These are phyloP conservation scores for Rhyacophila evoluta DNA, from an alignment of 2,888 invertebrate genomes.

Conservation along the genomic window DNA sequence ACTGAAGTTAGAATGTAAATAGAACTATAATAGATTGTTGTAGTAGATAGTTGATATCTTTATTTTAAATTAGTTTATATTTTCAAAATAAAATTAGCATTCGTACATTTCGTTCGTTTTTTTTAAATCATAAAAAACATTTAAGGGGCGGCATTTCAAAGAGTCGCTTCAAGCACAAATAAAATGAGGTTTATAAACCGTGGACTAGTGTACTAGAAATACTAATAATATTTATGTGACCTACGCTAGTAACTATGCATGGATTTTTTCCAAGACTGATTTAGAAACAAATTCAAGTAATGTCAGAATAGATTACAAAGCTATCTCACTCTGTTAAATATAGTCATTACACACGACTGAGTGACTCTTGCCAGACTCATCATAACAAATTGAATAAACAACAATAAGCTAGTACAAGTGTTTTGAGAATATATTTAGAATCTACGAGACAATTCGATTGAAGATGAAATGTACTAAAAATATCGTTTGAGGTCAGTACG, in stretches of 20 bases:
- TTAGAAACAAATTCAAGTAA: conserved; percentile 1
- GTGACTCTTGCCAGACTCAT: not conserved
- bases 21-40: too few relatives aligned
- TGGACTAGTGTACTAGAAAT: too few relatives aligned
- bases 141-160: too few relatives aligned
- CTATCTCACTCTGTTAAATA: not conserved
- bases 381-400: not conserved
- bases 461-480: not conserved
- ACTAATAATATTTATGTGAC: not conserved
- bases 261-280: not conserved
- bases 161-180: too few relatives aligned
- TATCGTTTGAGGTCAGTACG: not conserved
- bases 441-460: not conserved
- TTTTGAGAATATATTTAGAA: not conserved
- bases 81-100: too few relatives aligned
- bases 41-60: too few relatives aligned
- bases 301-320: not conserved
- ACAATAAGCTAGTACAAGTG: not conserved
- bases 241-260: not conserved
- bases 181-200: too few relatives aligned
- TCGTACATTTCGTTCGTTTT: too few relatives aligned
- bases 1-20: too few relatives aligned
- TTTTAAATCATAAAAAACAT: too few relatives aligned
- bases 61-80: too few relatives aligned
- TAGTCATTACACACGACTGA: not conserved